Percentiles rank a stretch among this genome's conserved stretches.
phyloP scores from a whole-genome alignment of 2,113 vertebrate species.

The Nettapus auritus region DNA sequence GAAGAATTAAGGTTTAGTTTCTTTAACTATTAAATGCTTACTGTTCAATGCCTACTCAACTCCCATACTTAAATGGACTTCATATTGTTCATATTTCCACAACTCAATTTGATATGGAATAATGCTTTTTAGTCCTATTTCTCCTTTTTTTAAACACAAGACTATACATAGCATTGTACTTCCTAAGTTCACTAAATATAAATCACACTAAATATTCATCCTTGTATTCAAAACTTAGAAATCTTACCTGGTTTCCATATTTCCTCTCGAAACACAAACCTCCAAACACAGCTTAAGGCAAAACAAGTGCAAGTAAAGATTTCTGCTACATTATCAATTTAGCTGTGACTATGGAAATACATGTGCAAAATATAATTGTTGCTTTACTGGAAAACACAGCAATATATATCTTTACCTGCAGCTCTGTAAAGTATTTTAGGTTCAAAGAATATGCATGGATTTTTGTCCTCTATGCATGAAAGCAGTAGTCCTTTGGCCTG shows the following conservation, averaged over 20 bases:
- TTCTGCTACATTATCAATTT: background rate
- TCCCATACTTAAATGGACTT: background rate
- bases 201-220: background rate
- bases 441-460: slow-evolving; percentile 99
- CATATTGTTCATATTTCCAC: background rate
- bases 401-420: slow-evolving; percentile 86
- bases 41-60: background rate
- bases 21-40: background rate
- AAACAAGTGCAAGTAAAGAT: background rate
- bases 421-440: slow-evolving; percentile 99
- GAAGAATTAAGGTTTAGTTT: background rate
- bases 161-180: background rate
- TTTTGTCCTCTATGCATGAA: slow-evolving; percentile 93
- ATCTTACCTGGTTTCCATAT: background rate
- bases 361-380: background rate
- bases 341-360: background rate
- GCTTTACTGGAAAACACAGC: background rate
- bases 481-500: slow-evolving; percentile 96
- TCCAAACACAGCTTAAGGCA: background rate
- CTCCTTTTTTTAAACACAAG: background rate
- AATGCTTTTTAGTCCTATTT: background rate
- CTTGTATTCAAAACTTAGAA: background rate
- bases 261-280: background rate
- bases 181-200: background rate
- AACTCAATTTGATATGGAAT: background rate